Base-by-base conservation (phyloP, 1,140 invertebrate species). In the Formica selysi region DNA sequence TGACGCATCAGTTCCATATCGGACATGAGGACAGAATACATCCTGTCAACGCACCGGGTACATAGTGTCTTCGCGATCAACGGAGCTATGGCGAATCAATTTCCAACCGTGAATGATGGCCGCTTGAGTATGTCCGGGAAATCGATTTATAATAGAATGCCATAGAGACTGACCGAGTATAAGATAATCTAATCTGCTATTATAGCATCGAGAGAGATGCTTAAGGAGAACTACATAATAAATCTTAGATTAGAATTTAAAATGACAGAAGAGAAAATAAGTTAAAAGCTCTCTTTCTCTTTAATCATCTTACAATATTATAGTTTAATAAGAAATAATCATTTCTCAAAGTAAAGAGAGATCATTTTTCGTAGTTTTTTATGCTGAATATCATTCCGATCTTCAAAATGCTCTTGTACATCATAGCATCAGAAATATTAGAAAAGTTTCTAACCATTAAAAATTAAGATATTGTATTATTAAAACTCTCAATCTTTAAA, bases 41-140 rank as follows among this genome's bases (percentile, higher is more conserved):
- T 38, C 76, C 70, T 86, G 88, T 89, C 89, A 85, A 89, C 87
- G 85, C 38, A 79, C 70, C 70, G 87, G 86, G 85, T 85, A 89
- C 86, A 89, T 83, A 89, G 76, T 88, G 83, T 89, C 83, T 86
- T 71, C 67, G 51, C 76, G 79, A 83, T 83, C 68, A 44, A 22
- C 38, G 68, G 29, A 11, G 36, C n/a, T 16, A 22, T n/a, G 61
- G 32, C 13, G 64, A 48, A 80, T 80, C 76, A 80, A 80, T 80
- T 68, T 70, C 64, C 32, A 68, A 38, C 29, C 76, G 4, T 80
- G 76, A 80, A 38, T 80, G 76, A 80, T 80, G 65, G 29, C 22
- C 57, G 26, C 59, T 59, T 59, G 41, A 51, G 44, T 32, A 41
- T 29, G 71, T 65, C 32, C 13, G 70, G 57, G 32, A 62, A 84